Evolutionary conservation across 2,113 vertebrate genomes (phyloP).

Genomic region (Myanophis thanlyinensis): DNA sequence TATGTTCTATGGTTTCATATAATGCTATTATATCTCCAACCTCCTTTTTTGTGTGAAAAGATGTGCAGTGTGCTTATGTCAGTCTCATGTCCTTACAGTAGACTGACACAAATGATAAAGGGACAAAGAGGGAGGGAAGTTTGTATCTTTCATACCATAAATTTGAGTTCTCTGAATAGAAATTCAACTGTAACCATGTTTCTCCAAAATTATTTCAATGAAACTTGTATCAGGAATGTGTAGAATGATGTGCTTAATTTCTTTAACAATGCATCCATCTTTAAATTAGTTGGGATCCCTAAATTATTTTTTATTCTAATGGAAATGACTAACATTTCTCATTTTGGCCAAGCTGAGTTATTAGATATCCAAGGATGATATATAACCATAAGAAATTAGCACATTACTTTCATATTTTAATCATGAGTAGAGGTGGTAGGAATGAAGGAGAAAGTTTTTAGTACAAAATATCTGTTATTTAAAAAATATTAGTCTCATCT

Average conservation of each 20-base stretch:
- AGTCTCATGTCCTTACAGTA: neutral
- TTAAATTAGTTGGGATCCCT: neutral
- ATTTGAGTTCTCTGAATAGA: neutral
- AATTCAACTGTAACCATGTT: neutral
- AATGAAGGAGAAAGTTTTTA: neutral
- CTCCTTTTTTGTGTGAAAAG: neutral
- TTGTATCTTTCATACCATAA: neutral
- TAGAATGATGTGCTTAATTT: neutral
- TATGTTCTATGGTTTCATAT: neutral
- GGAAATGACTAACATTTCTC: neutral
- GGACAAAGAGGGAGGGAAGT: neutral
- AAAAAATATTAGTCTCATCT: neutral
- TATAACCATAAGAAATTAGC: neutral
- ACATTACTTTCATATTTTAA: neutral
- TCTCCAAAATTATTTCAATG: neutral
- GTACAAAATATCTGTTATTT: neutral
- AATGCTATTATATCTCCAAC: neutral
- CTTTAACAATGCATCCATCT: neutral
- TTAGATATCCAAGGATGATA: neutral
- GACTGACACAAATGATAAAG: neutral
- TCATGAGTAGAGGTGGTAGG: neutral
- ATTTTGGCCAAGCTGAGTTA: neutral
- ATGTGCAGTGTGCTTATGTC: neutral
- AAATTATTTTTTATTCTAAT: neutral
- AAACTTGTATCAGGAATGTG: neutral